These are phyloP conservation scores for Prenolepis imparis DNA, from an alignment of 2,888 invertebrate species.

Conservation along the genomic window DNA sequence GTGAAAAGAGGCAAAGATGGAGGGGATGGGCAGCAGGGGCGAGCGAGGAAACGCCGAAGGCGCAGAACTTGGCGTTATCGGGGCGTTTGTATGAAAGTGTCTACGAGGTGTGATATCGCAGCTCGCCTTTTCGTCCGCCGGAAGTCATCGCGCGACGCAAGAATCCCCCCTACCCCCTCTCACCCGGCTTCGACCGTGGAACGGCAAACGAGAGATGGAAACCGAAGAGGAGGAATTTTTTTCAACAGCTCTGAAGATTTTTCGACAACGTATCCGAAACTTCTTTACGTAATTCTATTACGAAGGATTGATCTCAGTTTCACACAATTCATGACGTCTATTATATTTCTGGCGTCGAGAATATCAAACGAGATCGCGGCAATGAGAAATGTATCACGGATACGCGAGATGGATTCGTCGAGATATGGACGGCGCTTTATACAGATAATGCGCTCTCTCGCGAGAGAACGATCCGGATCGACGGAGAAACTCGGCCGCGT, in stretches of 20 bases:
- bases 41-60: conserved; percentile 43
- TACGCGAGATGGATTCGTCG: conserved; percentile 46
- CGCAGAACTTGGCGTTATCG: conserved; percentile 81
- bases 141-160: conserved; percentile 54
- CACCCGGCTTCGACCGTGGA: conserved; percentile 29
- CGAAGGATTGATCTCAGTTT: not conserved
- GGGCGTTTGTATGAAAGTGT: conserved; percentile 82
- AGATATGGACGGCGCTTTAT: conserved; percentile 45
- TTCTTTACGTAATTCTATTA: not conserved
- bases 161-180: conserved; percentile 19
- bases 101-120: conserved; percentile 80
- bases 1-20: not conserved
- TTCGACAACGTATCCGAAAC: too few relatives aligned
- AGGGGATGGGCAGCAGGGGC: conserved; percentile 57
- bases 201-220: not conserved
- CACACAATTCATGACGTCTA: not conserved
- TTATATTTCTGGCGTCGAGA: not conserved
- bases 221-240: not conserved
- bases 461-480: conserved; percentile 52
- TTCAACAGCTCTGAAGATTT: not conserved
- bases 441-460: conserved; percentile 51
- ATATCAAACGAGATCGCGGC: conserved; percentile 17
- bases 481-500: conserved; percentile 52
- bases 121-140: conserved; percentile 46
- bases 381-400: conserved; percentile 51